phyloP scores from a whole-genome alignment of 1,140 invertebrate species.

The Tetraneura akinire region DNA sequence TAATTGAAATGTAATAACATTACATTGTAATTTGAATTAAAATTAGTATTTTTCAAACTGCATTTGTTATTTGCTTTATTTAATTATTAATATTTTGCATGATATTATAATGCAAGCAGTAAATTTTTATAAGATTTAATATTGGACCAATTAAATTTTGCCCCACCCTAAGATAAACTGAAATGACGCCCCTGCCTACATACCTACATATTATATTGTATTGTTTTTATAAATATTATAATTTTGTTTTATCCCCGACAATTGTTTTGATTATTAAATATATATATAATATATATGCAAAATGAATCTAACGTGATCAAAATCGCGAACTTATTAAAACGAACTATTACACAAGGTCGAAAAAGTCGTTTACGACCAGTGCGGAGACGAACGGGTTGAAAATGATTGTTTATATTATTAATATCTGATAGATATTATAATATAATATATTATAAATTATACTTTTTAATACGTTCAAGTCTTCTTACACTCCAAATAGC shows the following conservation, averaged over 20 bases:
- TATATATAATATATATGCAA: background rate
- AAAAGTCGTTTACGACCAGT: background rate
- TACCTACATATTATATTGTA: background rate
- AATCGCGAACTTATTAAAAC: constrained; percentile 6
- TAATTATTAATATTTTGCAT: no score
- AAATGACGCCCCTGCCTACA: no score
- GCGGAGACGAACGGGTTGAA: background rate
- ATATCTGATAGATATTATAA: background rate
- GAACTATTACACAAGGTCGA: constrained; percentile 28
- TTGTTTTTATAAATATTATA: background rate
- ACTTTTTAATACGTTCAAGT: background rate
- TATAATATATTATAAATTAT: no score
- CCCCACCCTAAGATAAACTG: no score
- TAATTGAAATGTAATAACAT: no score
- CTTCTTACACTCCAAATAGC: background rate
- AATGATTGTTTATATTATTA: background rate
- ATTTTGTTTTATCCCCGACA: background rate
- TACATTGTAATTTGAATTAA: no score
- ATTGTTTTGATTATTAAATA: constrained; percentile 20
- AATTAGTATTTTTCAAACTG: no score
- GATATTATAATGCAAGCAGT: no score
- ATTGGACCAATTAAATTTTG: no score
- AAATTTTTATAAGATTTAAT: no score
- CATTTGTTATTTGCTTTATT: no score
- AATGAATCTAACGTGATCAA: constrained; percentile 29